phyloP scores from a whole-genome alignment of 1,140 invertebrate genomes.

The Bombus soroeensis region DNA sequence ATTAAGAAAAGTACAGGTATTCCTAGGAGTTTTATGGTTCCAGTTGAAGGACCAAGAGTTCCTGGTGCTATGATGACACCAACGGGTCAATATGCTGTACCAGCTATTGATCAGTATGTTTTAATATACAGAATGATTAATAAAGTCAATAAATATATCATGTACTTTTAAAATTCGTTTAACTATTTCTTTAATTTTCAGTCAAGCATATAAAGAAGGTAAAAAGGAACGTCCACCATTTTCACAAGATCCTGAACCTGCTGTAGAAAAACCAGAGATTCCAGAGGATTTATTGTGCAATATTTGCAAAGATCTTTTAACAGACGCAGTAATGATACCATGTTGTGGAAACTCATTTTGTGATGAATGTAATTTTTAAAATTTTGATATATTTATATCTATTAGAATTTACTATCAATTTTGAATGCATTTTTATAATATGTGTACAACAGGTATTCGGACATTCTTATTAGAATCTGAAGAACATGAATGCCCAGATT shows the following conservation, averaged over 20 bases:
- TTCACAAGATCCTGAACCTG: slow-evolving; percentile 84
- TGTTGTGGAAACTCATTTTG: slow-evolving; percentile 99
- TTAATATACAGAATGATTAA: slow-evolving; percentile 31
- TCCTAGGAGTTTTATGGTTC: slow-evolving; percentile 97
- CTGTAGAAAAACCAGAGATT: slow-evolving; percentile 88
- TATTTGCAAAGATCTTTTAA: slow-evolving; percentile 96
- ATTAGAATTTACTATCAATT: slow-evolving; percentile 34
- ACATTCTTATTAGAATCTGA: slow-evolving; percentile 95
- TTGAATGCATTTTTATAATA: slow-evolving; percentile 19
- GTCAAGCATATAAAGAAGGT: slow-evolving; percentile 90
- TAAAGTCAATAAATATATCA: slow-evolving; percentile 19
- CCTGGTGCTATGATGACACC: slow-evolving; percentile 97
- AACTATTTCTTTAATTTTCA: slow-evolving; percentile 77
- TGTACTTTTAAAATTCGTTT: not conserved
- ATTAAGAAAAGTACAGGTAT: slow-evolving; percentile 98
- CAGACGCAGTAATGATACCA: slow-evolving; percentile 97
- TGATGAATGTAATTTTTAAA: slow-evolving; percentile 92
- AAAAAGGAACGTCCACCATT: slow-evolving; percentile 88
- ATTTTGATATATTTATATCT: slow-evolving; percentile 34
- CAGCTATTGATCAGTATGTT: slow-evolving; percentile 94
- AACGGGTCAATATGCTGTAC: slow-evolving; percentile 95
- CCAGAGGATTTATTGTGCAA: slow-evolving; percentile 96
- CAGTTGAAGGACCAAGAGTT: slow-evolving; percentile 93
- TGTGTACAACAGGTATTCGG: slow-evolving; percentile 89
- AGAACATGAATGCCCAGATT: slow-evolving; percentile 96